These are phyloP conservation scores for Galaxias olidus DNA, from an alignment of 2,797 vertebrate genomes.

Conservation along the genomic window DNA sequence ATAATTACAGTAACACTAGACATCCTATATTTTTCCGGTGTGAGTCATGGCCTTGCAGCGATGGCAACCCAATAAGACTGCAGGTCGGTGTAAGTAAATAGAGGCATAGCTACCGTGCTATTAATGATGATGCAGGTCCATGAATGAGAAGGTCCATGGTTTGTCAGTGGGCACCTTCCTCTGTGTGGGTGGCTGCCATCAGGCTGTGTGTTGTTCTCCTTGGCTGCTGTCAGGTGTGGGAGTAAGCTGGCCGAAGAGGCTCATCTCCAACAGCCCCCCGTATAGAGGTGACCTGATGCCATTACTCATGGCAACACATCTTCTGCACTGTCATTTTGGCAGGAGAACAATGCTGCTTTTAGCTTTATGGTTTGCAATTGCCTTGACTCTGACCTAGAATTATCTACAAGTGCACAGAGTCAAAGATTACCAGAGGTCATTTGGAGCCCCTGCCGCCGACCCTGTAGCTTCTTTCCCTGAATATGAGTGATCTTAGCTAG, in stretches of 20 bases:
- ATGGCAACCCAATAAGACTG: no score
- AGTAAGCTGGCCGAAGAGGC: conserved; percentile 37
- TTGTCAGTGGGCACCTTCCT: no score
- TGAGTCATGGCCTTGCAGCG: no score
- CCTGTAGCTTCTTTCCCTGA: no score
- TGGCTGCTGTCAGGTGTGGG: conserved; percentile 43
- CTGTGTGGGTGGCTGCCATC: no score
- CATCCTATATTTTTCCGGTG: no score
- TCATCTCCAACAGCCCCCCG: conserved; percentile 33
- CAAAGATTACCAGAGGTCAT: conserved; percentile 44
- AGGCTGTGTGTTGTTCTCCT: conserved; percentile 60
- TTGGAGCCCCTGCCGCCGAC: conserved; percentile 31
- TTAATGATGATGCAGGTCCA: no score
- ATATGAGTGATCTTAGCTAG: no score
- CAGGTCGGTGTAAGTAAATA: no score
- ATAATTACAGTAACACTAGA: no score
- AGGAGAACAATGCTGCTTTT: conserved; percentile 45
- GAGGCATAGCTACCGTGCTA: no score
- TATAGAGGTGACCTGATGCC: conserved; percentile 47
- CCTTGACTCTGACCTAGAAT: conserved; percentile 61
- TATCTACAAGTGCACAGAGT: conserved; percentile 46
- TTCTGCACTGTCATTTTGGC: conserved; percentile 46
- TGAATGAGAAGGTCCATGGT: no score
- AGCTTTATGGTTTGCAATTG: conserved; percentile 40
- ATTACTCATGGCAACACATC: conserved; percentile 62